Conservation (phyloP, 2,888 invertebrate genomes). For the Ctena decussata region DNA sequence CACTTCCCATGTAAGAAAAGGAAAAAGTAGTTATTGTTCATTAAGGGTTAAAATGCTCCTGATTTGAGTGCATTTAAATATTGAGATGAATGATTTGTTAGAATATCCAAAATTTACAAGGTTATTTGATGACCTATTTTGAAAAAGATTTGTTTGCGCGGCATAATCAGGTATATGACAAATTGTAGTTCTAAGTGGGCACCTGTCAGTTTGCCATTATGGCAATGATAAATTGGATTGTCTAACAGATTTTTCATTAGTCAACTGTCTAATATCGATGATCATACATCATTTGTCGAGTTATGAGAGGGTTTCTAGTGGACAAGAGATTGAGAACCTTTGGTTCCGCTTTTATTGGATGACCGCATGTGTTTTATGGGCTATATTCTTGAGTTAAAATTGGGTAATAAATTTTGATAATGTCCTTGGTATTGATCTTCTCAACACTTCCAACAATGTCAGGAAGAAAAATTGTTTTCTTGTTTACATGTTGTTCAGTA, state of each 20-base stretch:
- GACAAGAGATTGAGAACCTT: background rate
- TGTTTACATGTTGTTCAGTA: too few species aligned
- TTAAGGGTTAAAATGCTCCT: too few species aligned
- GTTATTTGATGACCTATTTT: background rate
- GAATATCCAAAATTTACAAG: constrained; percentile 4
- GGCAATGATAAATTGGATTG: constrained; percentile 45
- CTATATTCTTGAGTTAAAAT: background rate
- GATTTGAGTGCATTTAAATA: too few species aligned
- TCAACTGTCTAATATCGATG: constrained; percentile 56
- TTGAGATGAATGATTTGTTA: too few species aligned
- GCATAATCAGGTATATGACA: background rate
- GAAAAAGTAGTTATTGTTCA: too few species aligned
- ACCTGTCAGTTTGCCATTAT: constrained; percentile 39
- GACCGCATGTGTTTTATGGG: constrained; percentile 12
- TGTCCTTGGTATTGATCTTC: background rate
- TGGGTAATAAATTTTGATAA: constrained; percentile 2
- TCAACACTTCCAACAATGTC: background rate
- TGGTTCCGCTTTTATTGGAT: background rate
- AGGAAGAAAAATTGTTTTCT: background rate
- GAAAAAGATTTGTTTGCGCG: background rate
- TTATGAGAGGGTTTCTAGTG: background rate
- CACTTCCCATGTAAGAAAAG: too few species aligned
- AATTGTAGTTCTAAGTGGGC: constrained; percentile 11
- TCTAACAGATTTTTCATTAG: constrained; percentile 51
- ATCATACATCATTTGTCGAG: constrained; percentile 52